phyloP scores from a whole-genome alignment of 2,888 invertebrate genomes.

The Scelioninae gen. 2 region DNA sequence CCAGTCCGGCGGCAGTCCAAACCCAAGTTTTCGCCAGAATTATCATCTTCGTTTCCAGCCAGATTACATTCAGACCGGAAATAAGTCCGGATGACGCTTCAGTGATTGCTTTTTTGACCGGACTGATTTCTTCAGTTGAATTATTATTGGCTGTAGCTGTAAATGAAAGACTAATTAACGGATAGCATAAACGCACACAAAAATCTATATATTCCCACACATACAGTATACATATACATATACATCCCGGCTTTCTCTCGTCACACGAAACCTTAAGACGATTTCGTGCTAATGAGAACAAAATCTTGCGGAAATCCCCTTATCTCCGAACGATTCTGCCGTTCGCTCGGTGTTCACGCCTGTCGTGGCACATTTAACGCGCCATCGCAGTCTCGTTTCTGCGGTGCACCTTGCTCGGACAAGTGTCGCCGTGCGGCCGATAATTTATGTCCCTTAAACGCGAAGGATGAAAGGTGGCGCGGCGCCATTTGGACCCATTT shows the following conservation, averaged over 20 bases:
- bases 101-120: no score
- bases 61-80: no score
- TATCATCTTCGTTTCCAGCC: no score
- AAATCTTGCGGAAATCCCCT: constrained; percentile 38
- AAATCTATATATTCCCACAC: no score
- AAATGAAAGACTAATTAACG: constrained; percentile 40
- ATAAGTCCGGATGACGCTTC: no score
- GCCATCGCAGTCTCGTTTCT: constrained; percentile 25
- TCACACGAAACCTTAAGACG: constrained; percentile 15
- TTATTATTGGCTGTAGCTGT: constrained; percentile 9
- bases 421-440: constrained; percentile 27
- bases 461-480: constrained; percentile 29
- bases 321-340: constrained; percentile 29
- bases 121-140: no score
- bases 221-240: no score
- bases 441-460: constrained; percentile 46
- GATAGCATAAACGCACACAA: no score
- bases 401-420: constrained; percentile 41
- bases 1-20: no score
- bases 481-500: constrained; percentile 26
- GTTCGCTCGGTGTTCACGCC: constrained; percentile 41
- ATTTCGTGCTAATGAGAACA: constrained; percentile 36
- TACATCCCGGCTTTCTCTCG: constrained; percentile 30
- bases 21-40: neutral
- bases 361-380: constrained; percentile 52